Evolutionary conservation across 2,888 invertebrate species (phyloP), one percentile per base, ranked within the genome.

Genomic region (Parochlus steinenii): DNA sequence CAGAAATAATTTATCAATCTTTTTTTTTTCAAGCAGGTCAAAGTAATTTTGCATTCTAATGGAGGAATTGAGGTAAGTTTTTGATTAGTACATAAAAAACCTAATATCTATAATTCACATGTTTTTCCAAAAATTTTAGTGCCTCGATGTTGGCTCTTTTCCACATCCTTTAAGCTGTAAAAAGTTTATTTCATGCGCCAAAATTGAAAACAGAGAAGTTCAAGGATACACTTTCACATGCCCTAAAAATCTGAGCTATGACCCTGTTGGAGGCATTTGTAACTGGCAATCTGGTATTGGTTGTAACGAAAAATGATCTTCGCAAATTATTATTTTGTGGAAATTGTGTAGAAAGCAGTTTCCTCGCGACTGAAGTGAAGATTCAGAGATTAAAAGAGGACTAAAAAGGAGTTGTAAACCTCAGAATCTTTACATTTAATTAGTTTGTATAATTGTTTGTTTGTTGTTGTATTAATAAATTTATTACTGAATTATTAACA

Each of bases 151-250:
- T 46, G 90, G 90, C 24, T 87, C 82, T 55, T 90, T 87, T 60
- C 81, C 87, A 1, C 89, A 90, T 62, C 90, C 90, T 3, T 67
- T 74, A 11, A 86, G 83, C 0, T 90, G 90, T 56, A 80, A 77
- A 57, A 86, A 86, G 58, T 90, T 89, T 55, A 86, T 90, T 47
- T 83, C 82, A 14, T 90, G 90, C 56, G 85, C 87, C 17, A 70
- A 69, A 53, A 74, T 81, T 64, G 82, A 83, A 44, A 75, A 71
- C 48, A 78, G 76, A 10, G 69, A 71, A 11, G 69, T 85, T 3
- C 60, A 80, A 2, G 86, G 85, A 6, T 87, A 85, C 74, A 85
- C 83, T 48, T 89, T 89, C 59, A 76, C 82, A 10, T 89, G 89
- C 51, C 87, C 87, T 1, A 74, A 74, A 46, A 78, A 79, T 20